Evolutionary conservation across 1,140 invertebrate genomes (phyloP).

Genomic region (Oncopodura yosiiana): DNA sequence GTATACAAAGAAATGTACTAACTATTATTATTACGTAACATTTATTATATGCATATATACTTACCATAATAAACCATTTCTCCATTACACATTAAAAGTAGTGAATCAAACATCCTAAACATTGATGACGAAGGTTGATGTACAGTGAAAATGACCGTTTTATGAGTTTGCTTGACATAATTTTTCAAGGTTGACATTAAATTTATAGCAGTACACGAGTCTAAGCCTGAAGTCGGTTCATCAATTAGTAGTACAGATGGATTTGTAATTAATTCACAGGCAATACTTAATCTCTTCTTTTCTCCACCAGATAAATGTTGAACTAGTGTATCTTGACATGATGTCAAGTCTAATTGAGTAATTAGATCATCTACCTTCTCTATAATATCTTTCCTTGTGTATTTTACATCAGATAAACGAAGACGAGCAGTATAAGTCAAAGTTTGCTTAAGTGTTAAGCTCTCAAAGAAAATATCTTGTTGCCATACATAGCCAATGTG

Average conservation of each 20-base stretch:
- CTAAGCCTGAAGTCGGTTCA: constrained; percentile 47
- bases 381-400: constrained; percentile 39
- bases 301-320: constrained; percentile 50
- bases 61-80: constrained; percentile 44
- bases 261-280: constrained; percentile 46
- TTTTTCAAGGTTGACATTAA: constrained; percentile 42
- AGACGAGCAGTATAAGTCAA: constrained; percentile 43
- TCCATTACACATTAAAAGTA: constrained; percentile 43
- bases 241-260: constrained; percentile 46
- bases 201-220: constrained; percentile 44
- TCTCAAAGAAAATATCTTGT: constrained; percentile 44
- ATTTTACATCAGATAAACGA: constrained; percentile 43
- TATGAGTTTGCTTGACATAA: constrained; percentile 40
- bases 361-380: constrained; percentile 43
- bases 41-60: too few species aligned
- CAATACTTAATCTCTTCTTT: constrained; percentile 46
- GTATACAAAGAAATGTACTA: too few species aligned
- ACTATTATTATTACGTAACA: too few species aligned
- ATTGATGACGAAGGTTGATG: constrained; percentile 49
- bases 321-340: constrained; percentile 43
- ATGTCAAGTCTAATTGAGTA: constrained; percentile 41
- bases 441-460: constrained; percentile 43
- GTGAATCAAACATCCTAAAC: constrained; percentile 45
- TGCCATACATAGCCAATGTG: constrained; percentile 46
- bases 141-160: constrained; percentile 44